Conservation (phyloP, 2,113 vertebrate genomes). For the Tyto alba region DNA sequence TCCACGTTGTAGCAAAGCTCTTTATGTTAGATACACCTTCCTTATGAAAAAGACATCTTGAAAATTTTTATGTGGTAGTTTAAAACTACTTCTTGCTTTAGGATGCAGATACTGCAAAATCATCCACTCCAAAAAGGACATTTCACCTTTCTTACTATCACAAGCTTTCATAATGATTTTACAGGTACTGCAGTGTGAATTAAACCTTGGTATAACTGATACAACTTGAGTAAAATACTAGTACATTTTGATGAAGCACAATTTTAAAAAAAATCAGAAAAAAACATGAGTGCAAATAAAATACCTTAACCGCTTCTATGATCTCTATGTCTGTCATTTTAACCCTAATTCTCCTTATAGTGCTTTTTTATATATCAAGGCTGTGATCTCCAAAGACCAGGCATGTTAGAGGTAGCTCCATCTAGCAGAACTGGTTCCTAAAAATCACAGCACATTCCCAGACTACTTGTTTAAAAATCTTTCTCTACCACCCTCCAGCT, state of each 20-base stretch:
- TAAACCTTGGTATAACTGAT: neutral
- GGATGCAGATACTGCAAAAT: neutral
- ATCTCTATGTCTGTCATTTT: neutral
- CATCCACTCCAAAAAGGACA: neutral
- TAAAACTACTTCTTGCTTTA: neutral
- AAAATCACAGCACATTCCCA: neutral
- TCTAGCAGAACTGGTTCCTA: constrained; percentile 39
- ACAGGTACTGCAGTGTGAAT: neutral
- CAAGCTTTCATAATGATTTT: neutral
- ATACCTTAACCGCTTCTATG: neutral
- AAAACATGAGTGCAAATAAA: neutral
- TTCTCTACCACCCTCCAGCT: neutral
- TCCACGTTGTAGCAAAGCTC: neutral
- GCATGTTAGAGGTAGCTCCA: neutral
- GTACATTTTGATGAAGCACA: neutral
- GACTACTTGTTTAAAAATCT: neutral
- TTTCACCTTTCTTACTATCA: neutral
- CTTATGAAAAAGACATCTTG: neutral
- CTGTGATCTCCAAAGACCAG: neutral
- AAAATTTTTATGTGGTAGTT: neutral
- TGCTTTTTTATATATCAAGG: neutral
- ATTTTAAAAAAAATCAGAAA: neutral
- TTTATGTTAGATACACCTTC: neutral
- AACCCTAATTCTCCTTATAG: neutral
- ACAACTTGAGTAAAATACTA: neutral